Evolutionary conservation across 2,888 invertebrate genomes (phyloP).

Genomic region (Venusia cambrica): DNA sequence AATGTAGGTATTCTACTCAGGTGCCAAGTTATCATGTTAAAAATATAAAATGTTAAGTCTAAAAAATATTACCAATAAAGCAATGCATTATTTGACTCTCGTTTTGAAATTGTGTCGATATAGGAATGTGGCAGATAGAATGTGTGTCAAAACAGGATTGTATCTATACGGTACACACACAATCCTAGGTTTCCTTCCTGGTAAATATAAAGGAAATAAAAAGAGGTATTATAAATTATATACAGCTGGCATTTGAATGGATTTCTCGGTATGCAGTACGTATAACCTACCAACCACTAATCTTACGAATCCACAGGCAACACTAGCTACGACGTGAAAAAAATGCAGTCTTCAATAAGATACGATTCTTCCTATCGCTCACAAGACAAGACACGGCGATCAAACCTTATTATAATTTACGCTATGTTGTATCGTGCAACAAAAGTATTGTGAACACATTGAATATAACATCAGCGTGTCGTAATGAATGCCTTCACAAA

Average conservation of each 20-base stretch:
- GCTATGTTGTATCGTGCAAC: constrained; percentile 10
- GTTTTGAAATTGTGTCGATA: too few species aligned
- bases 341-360: constrained; percentile 77
- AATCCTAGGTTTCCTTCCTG: too few species aligned
- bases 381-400: constrained; percentile 69
- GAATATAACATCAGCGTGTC: not conserved
- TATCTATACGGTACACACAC: too few species aligned
- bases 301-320: constrained; percentile 57
- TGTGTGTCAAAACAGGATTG: too few species aligned
- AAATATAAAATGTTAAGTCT: too few species aligned
- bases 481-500: constrained; percentile 3
- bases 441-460: constrained; percentile 4
- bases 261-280: constrained; percentile 42
- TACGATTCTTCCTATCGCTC: constrained; percentile 56
- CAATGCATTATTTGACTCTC: too few species aligned
- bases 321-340: constrained; percentile 68
- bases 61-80: too few species aligned
- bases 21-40: too few species aligned
- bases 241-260: constrained; percentile 31
- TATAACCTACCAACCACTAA: constrained; percentile 48
- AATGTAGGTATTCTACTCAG: too few species aligned
- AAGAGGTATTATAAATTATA: too few species aligned
- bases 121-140: too few species aligned
- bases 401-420: constrained; percentile 29
- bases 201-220: too few species aligned